Percentiles rank a stretch among this genome's conserved stretches.
phyloP scores from a whole-genome alignment of 2,113 vertebrate genomes.

The Cyprinodon variegatus region DNA sequence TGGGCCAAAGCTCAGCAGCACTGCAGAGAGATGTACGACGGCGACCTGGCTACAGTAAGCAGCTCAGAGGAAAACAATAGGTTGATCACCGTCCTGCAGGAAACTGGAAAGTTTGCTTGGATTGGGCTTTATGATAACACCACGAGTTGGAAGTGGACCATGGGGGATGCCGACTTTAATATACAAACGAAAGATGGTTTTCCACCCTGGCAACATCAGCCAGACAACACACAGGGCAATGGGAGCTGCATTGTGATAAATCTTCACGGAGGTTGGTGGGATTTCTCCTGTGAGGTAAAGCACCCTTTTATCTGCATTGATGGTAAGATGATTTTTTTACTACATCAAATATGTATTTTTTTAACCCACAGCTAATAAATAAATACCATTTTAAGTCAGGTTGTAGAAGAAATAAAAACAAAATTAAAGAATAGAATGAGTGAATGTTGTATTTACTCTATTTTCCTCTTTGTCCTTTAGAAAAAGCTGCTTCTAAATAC shows the following conservation, averaged over 20 bases:
- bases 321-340: slow-evolving; percentile 17
- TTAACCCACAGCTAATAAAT: not conserved
- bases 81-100: not conserved
- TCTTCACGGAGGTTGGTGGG: fast-evolving
- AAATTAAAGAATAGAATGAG: not conserved
- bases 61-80: not conserved
- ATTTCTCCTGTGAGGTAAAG: fast-evolving
- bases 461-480: slow-evolving; percentile 15
- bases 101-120: not conserved
- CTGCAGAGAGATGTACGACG: slow-evolving; percentile 33
- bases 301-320: slow-evolving; percentile 4
- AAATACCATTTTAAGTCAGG: too few species aligned
- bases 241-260: not conserved
- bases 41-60: slow-evolving; percentile 31
- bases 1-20: slow-evolving; percentile 34
- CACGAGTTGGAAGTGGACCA: slow-evolving; percentile 22
- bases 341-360: not conserved
- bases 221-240: fast-evolving
- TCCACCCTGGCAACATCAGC: fast-evolving
- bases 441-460: not conserved
- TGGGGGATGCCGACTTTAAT: not conserved
- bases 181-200: not conserved
- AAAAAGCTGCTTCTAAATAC: not conserved
- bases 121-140: slow-evolving; percentile 38
- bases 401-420: not conserved